Evolutionary conservation across 2,888 invertebrate species (phyloP).

Genomic region (Callinectes sapidus): DNA sequence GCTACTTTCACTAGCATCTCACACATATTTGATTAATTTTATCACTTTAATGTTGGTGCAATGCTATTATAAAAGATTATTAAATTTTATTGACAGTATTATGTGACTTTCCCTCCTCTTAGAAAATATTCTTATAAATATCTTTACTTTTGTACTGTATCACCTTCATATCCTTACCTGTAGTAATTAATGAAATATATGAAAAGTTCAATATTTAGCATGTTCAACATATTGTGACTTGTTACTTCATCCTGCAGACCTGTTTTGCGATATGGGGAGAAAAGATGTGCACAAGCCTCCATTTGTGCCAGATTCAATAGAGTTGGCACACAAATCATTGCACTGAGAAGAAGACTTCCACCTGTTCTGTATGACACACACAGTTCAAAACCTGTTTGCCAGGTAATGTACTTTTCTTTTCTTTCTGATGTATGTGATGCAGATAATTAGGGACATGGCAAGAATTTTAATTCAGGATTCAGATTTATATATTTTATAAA

Average conservation of each 20-base stretch:
- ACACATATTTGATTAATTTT: too few species aligned
- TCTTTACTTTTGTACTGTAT: not conserved
- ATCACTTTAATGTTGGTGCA: too few species aligned
- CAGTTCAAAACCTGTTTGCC: slow-evolving; percentile 83
- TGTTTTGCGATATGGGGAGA: slow-evolving; percentile 82
- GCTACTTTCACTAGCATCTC: too few species aligned
- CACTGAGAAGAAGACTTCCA: slow-evolving; percentile 88
- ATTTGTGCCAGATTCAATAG: slow-evolving; percentile 95
- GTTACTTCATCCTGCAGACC: slow-evolving; percentile 78
- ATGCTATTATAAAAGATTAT: too few species aligned
- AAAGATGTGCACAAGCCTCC: slow-evolving; percentile 83
- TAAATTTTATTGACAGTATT: not conserved
- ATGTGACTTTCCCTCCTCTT: not conserved
- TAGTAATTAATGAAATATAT: not conserved
- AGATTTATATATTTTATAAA: too few species aligned
- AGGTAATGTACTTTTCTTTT: slow-evolving; percentile 53
- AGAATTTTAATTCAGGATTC: too few species aligned
- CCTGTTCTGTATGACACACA: slow-evolving; percentile 86
- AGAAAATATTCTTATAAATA: not conserved
- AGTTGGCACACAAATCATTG: slow-evolving; percentile 86
- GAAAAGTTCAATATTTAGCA: not conserved
- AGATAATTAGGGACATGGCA: too few species aligned
- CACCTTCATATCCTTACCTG: not conserved
- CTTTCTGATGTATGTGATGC: not conserved
- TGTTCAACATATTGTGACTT: not conserved